These are phyloP conservation scores for Drosophila pseudoobscura DNA, from an alignment of 1,140 invertebrate species.

Conservation along the genomic window DNA sequence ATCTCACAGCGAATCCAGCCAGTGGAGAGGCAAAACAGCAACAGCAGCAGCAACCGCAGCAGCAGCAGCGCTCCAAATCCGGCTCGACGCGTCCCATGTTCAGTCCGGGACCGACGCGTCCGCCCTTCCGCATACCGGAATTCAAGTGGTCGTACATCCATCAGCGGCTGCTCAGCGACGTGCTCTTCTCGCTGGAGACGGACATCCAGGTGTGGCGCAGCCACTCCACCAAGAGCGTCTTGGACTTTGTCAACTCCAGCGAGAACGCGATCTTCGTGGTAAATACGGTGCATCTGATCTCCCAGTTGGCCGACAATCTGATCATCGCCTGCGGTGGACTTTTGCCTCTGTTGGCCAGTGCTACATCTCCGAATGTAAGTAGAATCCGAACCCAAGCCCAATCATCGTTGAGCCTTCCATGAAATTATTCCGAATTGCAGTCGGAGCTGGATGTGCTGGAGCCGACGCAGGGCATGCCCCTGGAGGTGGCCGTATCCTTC, in stretches of 20 bases:
- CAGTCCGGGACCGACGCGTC: slow-evolving; percentile 96
- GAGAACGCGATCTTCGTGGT: slow-evolving; percentile 99
- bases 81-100: slow-evolving; percentile 92
- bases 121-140: slow-evolving; percentile 99
- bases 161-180: slow-evolving; percentile 97
- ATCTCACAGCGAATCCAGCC: neutral
- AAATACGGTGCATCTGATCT: slow-evolving; percentile 99
- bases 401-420: no score
- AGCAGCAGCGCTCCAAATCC: slow-evolving; percentile 85
- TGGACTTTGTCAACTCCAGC: slow-evolving; percentile 98
- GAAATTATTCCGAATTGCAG: slow-evolving; percentile 84
- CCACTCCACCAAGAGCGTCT: slow-evolving; percentile 97
- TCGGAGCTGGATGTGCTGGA: slow-evolving; percentile 99
- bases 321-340: slow-evolving; percentile 99
- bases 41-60: slow-evolving; percentile 15
- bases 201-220: slow-evolving; percentile 96
- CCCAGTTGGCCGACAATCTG: slow-evolving; percentile 98
- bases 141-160: slow-evolving; percentile 99
- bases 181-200: slow-evolving; percentile 98
- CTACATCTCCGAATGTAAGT: slow-evolving; percentile 98
- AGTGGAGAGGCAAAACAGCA: slow-evolving; percentile 16
- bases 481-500: slow-evolving; percentile 98
- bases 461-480: slow-evolving; percentile 98
- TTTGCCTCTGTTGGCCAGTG: slow-evolving; percentile 97
- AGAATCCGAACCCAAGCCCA: no score